Base-by-base conservation (phyloP, 2,797 vertebrate genomes). In the Heteromormyrus szaboi region DNA sequence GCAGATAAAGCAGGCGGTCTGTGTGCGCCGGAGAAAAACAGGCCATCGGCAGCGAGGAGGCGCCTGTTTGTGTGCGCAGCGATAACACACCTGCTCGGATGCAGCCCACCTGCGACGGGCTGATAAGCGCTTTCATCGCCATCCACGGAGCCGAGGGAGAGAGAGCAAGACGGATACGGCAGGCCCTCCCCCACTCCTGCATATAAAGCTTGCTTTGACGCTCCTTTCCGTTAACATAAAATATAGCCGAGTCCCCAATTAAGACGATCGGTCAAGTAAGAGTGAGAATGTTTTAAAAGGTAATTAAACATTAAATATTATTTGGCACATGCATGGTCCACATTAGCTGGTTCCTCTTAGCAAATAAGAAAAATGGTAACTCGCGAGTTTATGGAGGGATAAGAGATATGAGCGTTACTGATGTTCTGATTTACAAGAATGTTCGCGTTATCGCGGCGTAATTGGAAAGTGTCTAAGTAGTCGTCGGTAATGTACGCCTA, bases 391-490 rank as follows among this genome's bases (percentile, higher is more conserved):
- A 48, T 84, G 81, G 41, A 48, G 44, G 41, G 44, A 22, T 84
- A 50, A 84, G 81, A 25, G 81, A 84, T 48, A 84, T 48, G 81
- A 84, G n/a, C 81, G n/a, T 84, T 48, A 84, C 22, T 22, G 46
- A 84, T 84, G 46, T 46, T 50, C 81, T 84, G 81, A 84, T 84
- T 84, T 84, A 84, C 81, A 84, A 48, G 81, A 84, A 84, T 29
- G 29, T 54, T 54, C 12, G 11, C n/a, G 81, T 84, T 84, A 84
- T 84, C 81, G 46, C 41, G 81, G 46, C 46, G 41, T 84, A 84
- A 84, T 50, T 54, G 50, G 50, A 86, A 86, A 54, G 85, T 86
- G 50, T 41, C 85, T 25, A 54, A 22, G 50, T 51, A 51, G 22
- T 54, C 29, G 29, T 41, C 6, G 25, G 22, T 86, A 86, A 86